Percentiles rank a stretch among this genome's conserved stretches.
Evolutionary conservation across 2,797 vertebrate species (phyloP).

Genomic region (Spondyliosoma cantharus): DNA sequence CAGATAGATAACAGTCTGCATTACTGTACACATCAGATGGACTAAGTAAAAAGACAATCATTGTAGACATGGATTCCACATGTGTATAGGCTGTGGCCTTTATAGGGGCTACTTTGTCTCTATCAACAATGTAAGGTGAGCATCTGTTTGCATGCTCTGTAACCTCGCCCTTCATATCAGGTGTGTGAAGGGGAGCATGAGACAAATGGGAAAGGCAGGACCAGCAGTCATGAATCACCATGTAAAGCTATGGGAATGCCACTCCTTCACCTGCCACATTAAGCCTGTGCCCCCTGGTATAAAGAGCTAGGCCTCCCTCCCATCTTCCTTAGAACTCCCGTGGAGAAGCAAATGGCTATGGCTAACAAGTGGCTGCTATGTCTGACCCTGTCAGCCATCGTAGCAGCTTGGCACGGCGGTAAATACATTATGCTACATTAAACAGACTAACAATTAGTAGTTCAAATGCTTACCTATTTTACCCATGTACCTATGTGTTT

Average conservation of each 20-base stretch:
- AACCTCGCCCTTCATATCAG: constrained; percentile 12
- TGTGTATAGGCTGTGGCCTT: not conserved
- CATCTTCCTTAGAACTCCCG: constrained; percentile 52
- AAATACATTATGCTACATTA: constrained; percentile 41
- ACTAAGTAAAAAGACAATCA: not conserved
- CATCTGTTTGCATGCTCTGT: constrained; percentile 4
- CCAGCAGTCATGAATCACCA: constrained; percentile 21
- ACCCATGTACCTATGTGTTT: constrained; percentile 21
- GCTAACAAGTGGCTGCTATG: constrained; percentile 61
- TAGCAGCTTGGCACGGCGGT: constrained; percentile 62
- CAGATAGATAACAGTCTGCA: not conserved
- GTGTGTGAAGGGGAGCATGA: not conserved
- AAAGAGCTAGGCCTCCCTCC: constrained; percentile 60
- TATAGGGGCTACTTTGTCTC: not conserved
- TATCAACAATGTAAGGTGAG: constrained; percentile 8
- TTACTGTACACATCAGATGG: not conserved
- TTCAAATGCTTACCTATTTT: constrained; percentile 36
- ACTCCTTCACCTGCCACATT: constrained; percentile 58
- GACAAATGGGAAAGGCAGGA: not conserved
- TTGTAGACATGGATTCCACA: not conserved
- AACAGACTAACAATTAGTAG: not conserved
- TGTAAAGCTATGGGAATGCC: constrained; percentile 24
- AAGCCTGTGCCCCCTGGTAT: constrained; percentile 63
- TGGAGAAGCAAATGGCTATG: constrained; percentile 55
- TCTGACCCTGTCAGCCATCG: constrained; percentile 61